Conservation (phyloP, 2,113 vertebrate species). For the Erinaceus europaeus region DNA sequence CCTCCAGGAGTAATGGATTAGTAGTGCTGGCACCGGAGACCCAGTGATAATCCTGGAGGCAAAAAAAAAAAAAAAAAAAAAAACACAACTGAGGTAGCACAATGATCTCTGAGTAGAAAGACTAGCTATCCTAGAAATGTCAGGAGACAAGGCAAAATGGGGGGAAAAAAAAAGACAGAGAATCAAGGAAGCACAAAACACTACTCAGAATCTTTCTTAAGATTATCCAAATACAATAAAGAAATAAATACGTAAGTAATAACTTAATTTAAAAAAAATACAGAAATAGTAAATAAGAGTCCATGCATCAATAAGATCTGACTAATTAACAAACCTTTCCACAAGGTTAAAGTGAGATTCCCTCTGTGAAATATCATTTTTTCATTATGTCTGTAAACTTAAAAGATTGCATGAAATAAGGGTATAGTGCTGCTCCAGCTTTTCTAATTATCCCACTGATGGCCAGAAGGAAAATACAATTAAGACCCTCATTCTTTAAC, state of each 20-base stretch:
- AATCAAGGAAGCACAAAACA: background rate
- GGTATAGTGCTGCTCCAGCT: background rate
- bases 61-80: too few species aligned
- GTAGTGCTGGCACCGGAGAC: too few species aligned
- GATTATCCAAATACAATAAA: background rate
- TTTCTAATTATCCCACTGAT: constrained; percentile 56
- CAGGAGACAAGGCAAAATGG: background rate
- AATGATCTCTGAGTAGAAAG: background rate
- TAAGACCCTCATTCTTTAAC: constrained; percentile 42
- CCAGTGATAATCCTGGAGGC: too few species aligned
- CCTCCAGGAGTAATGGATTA: too few species aligned
- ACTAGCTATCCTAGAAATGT: background rate
- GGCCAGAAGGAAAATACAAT: constrained; percentile 57
- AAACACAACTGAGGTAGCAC: constrained; percentile 25
- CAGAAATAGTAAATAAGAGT: background rate
- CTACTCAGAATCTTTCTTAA: background rate
- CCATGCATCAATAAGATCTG: background rate
- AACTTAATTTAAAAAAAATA: too few species aligned
- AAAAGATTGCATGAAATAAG: constrained; percentile 27
- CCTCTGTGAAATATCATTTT: constrained; percentile 49
- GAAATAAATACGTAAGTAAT: too few species aligned
- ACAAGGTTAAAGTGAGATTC: constrained; percentile 33
- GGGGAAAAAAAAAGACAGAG: background rate
- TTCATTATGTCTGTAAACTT: constrained; percentile 54
- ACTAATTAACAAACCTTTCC: background rate